A percentile compares a stretch with the other conserved stretches of the same genome.
Evolutionary conservation across 2,888 invertebrate genomes (phyloP).

Genomic region (Plebejus argus): DNA sequence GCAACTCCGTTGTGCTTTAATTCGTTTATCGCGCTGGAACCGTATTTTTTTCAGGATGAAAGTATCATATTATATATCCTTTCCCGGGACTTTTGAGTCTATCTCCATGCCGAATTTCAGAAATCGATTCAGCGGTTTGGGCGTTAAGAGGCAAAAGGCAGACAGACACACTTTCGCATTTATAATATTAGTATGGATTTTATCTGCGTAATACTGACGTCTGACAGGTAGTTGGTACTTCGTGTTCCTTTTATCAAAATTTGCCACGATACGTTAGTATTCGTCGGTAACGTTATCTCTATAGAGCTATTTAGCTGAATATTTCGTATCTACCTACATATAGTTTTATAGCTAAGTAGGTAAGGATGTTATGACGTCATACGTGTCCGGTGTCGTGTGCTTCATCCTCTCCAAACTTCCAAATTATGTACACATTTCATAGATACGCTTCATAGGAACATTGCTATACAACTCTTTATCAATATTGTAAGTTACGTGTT

Average conservation of each 20-base stretch:
- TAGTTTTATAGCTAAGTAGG: constrained; percentile 21
- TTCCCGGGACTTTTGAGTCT: no score
- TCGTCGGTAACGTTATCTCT: not conserved
- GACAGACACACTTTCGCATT: no score
- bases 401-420: not conserved
- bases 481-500: not conserved
- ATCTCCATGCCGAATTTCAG: no score
- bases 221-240: not conserved
- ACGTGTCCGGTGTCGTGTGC: constrained; percentile 6
- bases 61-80: no score
- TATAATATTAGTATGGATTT: no score
- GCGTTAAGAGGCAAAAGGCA: no score
- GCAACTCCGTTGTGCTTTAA: no score
- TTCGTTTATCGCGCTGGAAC: no score
- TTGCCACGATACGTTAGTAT: not conserved
- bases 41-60: no score
- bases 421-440: constrained; percentile 8
- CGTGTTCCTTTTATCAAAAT: not conserved
- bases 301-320: constrained; percentile 21
- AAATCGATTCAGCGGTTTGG: no score
- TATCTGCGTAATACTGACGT: not conserved
- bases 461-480: constrained; percentile 22
- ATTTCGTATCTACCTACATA: not conserved
- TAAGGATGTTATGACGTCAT: constrained; percentile 4
- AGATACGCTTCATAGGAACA: not conserved